Evolutionary conservation across 2,797 vertebrate genomes (phyloP), one percentile per base, ranked within the genome.

Genomic region (Labeo calbasu): DNA sequence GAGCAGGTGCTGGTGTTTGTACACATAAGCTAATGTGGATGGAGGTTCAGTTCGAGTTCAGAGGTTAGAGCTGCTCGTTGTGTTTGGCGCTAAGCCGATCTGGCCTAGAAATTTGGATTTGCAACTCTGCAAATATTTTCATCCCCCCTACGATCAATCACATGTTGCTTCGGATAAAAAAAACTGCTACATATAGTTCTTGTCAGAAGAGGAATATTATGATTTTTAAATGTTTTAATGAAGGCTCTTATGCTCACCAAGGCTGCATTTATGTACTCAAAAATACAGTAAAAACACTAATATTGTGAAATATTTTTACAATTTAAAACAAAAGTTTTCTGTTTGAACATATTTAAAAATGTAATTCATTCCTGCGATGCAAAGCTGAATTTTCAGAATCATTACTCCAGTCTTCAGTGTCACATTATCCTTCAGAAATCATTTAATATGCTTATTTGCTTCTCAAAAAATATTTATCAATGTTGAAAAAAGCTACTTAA

Each of bases 11-110:
- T 79, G 66, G 73, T 85, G 70, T 84, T 77, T 89, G 78, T 72
- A 84, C 59, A 84, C 69, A 82, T 88, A 90, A 90, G 81, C 92
- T 90, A 88, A 88, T 86, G 82, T 59, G 72, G 82, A 84, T 84
- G 85, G 89, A 84, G 77, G 89, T 89, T 89, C 91, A 87, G 86
- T 86, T 77, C 32, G 53, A 55, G 72, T 57, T 75, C 51, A 57
- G 32, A 40, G 36, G 51, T 57, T 76, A 40, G 51, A 55, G 72
- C 19, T 23, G 72, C 53, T n/a, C 7, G 28, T 40, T 57, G 53
- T 57, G 51, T 57, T 75, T 75, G 72, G 51, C 19, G 12, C n/a
- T 57, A n/a, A 3, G 32, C 11, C 11, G 7, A 40, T 40, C 51
- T 76, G 19, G 36, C 36, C 19, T 76, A 40, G 32, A 76, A 76